These are phyloP conservation scores for Harpalus rubripes DNA, from an alignment of 2,888 invertebrate species.

Conservation along the genomic window DNA sequence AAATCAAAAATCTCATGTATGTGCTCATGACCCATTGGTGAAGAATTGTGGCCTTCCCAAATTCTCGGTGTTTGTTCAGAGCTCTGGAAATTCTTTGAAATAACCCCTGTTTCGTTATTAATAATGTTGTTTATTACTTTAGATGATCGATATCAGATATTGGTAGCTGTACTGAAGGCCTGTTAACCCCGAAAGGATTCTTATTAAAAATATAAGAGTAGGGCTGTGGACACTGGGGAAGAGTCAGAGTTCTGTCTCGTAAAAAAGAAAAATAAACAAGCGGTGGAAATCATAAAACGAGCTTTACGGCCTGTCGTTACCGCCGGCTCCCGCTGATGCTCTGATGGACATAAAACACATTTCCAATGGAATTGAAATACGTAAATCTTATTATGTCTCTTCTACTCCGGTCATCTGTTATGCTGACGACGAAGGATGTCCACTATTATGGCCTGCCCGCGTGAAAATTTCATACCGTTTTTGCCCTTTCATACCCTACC, in stretches of 20 bases:
- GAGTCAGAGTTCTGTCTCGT: constrained; percentile 45
- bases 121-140: constrained; percentile 13
- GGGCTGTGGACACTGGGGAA: constrained; percentile 23
- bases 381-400: constrained; percentile 64
- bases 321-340: constrained; percentile 3
- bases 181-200: constrained; percentile 55
- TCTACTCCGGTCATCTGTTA: constrained; percentile 48
- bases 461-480: constrained; percentile 46
- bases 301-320: constrained; percentile 63
- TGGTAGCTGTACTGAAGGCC: background rate
- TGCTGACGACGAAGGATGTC: constrained; percentile 55
- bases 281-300: constrained; percentile 58
- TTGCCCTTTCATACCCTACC: background rate
- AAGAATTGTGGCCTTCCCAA: no score
- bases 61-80: no score
- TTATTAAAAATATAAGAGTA: constrained; percentile 62
- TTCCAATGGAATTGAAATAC: constrained; percentile 64
- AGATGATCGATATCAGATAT: constrained; percentile 16
- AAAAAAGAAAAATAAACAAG: constrained; percentile 64
- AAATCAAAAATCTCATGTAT: no score
- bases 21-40: no score
- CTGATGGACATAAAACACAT: constrained; percentile 64
- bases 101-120: background rate
- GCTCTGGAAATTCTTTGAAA: no score
- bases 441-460: constrained; percentile 56